Conservation (phyloP, 1,140 invertebrate genomes). For the Trigoniulus corallinus region DNA sequence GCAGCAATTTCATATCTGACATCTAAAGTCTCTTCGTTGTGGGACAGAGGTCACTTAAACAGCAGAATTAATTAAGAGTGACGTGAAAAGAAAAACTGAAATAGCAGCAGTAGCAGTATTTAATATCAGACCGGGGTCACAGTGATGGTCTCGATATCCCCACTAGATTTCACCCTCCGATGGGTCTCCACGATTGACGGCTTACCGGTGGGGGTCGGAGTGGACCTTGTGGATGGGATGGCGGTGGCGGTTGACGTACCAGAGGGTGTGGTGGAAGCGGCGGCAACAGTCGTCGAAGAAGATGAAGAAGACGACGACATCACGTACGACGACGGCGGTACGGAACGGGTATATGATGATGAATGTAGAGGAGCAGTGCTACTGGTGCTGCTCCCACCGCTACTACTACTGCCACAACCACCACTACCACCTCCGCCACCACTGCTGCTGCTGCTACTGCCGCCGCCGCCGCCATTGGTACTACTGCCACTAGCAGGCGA, state of each 20-base stretch:
- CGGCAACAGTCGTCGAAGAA: background rate
- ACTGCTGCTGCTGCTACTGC: background rate
- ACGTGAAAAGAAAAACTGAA: too few relatives aligned
- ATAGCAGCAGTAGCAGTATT: too few relatives aligned
- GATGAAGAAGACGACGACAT: background rate
- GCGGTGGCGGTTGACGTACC: background rate
- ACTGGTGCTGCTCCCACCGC: background rate
- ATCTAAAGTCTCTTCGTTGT: too few relatives aligned
- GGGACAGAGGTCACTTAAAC: too few relatives aligned
- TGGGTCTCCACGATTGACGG: constrained; percentile 29
- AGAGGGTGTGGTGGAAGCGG: background rate
- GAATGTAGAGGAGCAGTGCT: background rate
- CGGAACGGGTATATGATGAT: background rate
- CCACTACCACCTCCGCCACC: background rate
- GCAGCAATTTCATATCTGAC: too few relatives aligned
- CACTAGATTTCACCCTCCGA: constrained; percentile 49
- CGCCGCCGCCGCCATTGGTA: background rate
- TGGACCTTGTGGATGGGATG: constrained; percentile 2
- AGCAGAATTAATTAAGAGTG: too few relatives aligned
- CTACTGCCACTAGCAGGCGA: background rate
- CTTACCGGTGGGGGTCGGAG: background rate
- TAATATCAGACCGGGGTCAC: constrained; percentile 15
- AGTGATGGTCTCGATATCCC: constrained; percentile 40
- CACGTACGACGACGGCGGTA: background rate
- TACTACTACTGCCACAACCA: background rate